Evolutionary conservation across 2,888 invertebrate genomes (phyloP), one percentile per base, ranked within the genome.

Genomic region (Athrips mouffetella): DNA sequence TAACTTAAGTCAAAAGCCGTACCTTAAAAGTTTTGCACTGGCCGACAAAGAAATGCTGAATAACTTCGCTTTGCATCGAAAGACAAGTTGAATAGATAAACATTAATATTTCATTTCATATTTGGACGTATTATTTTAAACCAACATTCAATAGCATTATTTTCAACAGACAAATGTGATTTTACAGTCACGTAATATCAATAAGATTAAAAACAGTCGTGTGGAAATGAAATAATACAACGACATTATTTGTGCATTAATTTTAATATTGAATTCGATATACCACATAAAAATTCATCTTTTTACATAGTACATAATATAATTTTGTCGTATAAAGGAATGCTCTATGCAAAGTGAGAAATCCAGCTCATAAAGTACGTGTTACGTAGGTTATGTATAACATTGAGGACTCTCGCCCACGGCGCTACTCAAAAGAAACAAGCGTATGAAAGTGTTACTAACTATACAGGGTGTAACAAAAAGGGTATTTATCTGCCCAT

Each of bases 211-310:
- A 35, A 10, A n/a, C 8, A 20, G 16, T 35, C 8, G 4, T 10
- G 10, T 2, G 4, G 18, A 7, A 1, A 6, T 6, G n/a, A 21
- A 42, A 27, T 31, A 31, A 44, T 21, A 30, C 11, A 5, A 31
- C 44, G 7, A 10, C 3, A n/a, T 40, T 11, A 37, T 48, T 54
- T 69, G 73, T 72, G 71, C 69, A 70, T 68, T 30, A 42, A 76
- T 71, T 82, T 81, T 80, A 76, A 61, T 77, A 67, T 76, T 73
- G 15, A 73, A 77, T 79, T 79, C 74, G 72, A 80, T 78, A 68
- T 77, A 76, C 69, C 70, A 80, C 80, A 82, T 82, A 81, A 73
- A 83, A 81, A 81, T 65, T 71, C 75, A 70, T 69, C 78, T 80
- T 80, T 80, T n/a, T n/a, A n/a, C n/a, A n/a, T n/a, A n/a, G n/a